phyloP scores from a whole-genome alignment of 2,797 vertebrate genomes.

The Acipenser oxyrinchus region DNA sequence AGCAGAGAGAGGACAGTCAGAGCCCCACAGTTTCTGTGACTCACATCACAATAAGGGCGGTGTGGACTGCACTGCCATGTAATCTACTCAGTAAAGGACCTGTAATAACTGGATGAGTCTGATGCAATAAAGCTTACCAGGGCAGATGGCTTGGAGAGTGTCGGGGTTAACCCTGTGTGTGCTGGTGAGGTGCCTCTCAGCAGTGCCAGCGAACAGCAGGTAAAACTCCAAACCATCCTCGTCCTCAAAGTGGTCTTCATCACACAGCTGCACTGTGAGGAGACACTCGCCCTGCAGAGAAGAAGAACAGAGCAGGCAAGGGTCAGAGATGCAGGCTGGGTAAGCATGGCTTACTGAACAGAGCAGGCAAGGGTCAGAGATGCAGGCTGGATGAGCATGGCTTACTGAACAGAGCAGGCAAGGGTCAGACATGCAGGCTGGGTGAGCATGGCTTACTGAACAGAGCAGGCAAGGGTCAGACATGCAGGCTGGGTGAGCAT shows the following conservation, averaged over 20 bases:
- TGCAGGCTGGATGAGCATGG: constrained; percentile 26
- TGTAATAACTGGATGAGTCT: background rate
- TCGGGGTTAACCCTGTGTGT: constrained; percentile 71
- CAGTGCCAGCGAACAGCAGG: constrained; percentile 82
- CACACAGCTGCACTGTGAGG: constrained; percentile 77
- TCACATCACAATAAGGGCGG: no score
- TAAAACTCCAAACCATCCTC: constrained; percentile 77
- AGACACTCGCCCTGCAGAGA: constrained; percentile 75
- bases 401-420: constrained; percentile 17
- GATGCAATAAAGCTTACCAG: constrained; percentile 59
- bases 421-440: background rate
- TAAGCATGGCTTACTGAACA: background rate
- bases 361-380: constrained; percentile 7
- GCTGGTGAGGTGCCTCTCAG: constrained; percentile 81
- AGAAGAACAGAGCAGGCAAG: constrained; percentile 7
- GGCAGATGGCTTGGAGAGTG: constrained; percentile 80
- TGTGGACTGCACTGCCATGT: no score
- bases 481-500: constrained; percentile 27
- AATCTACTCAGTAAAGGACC: no score
- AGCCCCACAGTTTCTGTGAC: no score
- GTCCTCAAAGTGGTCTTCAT: constrained; percentile 63
- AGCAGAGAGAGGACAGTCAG: no score
- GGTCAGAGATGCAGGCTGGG: background rate
- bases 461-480: constrained; percentile 1
- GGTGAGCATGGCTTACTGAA: background rate